Percentiles rank a stretch among this genome's conserved stretches.
These are phyloP conservation scores for Otolemur crassicaudatus DNA, from an alignment of 2,797 vertebrate species.

Conservation along the genomic window DNA sequence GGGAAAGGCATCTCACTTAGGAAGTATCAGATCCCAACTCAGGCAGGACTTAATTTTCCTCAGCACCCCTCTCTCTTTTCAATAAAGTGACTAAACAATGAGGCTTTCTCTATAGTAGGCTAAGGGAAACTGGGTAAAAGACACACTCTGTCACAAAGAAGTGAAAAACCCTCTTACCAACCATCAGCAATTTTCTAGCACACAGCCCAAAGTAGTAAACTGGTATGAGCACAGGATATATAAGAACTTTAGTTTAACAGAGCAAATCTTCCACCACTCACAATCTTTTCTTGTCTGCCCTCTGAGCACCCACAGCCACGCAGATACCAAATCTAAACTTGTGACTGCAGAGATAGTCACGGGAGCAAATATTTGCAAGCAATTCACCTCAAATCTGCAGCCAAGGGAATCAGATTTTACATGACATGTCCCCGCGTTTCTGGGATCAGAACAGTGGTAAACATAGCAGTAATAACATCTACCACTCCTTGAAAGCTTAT, in stretches of 20 bases:
- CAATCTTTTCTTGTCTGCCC: not conserved
- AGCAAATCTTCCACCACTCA: not conserved
- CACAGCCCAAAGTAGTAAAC: not conserved
- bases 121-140: not conserved
- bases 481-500: not conserved
- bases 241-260: not conserved
- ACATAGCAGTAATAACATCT: not conserved
- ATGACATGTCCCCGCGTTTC: not conserved
- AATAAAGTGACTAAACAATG: not conserved
- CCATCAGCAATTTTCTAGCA: not conserved
- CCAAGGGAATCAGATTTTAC: not conserved
- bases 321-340: not conserved
- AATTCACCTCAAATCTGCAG: not conserved
- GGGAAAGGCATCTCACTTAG: not conserved
- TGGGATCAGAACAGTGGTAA: not conserved
- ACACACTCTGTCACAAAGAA: not conserved
- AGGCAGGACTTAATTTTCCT: not conserved
- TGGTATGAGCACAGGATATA: not conserved
- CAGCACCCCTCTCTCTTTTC: not conserved
- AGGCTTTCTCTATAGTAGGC: not conserved
- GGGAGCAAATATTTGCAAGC: not conserved
- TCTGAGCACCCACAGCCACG: not conserved
- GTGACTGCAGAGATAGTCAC: not conserved
- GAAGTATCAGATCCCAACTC: not conserved
- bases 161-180: not conserved